These are phyloP conservation scores for Oncopeltus fasciatus DNA, from an alignment of 1,140 invertebrate species.

Conservation along the genomic window DNA sequence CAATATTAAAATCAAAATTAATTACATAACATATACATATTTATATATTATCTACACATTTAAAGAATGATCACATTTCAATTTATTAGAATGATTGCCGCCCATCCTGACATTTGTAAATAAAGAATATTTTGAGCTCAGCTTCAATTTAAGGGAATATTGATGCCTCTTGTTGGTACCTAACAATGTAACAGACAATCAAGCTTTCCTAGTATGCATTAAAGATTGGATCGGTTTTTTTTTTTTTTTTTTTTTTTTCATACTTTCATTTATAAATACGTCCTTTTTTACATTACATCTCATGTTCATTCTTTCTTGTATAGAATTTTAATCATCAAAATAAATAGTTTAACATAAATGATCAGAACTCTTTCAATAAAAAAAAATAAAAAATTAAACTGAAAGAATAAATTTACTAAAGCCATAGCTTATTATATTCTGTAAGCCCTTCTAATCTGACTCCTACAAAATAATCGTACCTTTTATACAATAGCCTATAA, in stretches of 20 bases:
- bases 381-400: slow-evolving; percentile 11
- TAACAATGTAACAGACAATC: slow-evolving; percentile 20
- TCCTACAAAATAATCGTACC: slow-evolving; percentile 18
- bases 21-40: not conserved
- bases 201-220: slow-evolving; percentile 13
- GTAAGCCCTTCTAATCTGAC: slow-evolving; percentile 17
- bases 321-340: too few species aligned
- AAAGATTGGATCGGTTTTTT: slow-evolving; percentile 19
- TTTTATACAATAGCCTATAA: slow-evolving; percentile 23
- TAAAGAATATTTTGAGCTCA: slow-evolving; percentile 4
- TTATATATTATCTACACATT: not conserved
- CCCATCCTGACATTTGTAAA: slow-evolving; percentile 14
- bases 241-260: too few species aligned
- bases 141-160: slow-evolving; percentile 7
- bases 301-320: too few species aligned
- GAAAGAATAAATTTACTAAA: slow-evolving; percentile 14
- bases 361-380: slow-evolving; percentile 22
- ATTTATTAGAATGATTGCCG: slow-evolving; percentile 10
- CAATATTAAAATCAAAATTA: not conserved
- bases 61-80: slow-evolving; percentile 1
- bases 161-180: slow-evolving; percentile 18
- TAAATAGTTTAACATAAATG: slow-evolving; percentile 28
- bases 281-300: slow-evolving; percentile 22
- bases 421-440: slow-evolving; percentile 18
- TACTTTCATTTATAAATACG: slow-evolving; percentile 18